phyloP scores from a whole-genome alignment of 2,888 invertebrate genomes.

The Laspeyria flexula region DNA sequence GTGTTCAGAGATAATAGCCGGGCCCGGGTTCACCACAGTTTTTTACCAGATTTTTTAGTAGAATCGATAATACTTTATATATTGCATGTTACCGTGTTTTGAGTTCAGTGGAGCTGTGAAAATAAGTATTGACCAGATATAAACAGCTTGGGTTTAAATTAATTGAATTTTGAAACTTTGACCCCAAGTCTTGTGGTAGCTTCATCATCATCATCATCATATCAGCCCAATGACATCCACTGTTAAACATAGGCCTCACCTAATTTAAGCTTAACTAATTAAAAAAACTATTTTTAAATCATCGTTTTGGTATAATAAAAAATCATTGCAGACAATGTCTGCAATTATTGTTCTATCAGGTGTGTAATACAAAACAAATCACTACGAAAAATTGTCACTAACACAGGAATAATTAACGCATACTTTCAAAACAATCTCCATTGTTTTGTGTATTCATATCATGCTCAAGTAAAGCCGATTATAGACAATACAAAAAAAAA shows the following conservation, averaged over 20 bases:
- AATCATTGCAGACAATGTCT: no score
- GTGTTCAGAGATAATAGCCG: constrained; percentile 84
- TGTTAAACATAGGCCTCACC: no score
- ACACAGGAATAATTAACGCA: constrained; percentile 22
- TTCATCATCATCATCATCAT: no score
- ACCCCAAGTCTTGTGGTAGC: no score
- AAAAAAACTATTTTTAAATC: no score
- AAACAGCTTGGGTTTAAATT: background rate
- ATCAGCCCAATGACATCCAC: no score
- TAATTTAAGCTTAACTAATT: no score
- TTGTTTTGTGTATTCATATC: constrained; percentile 39
- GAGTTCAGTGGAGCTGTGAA: constrained; percentile 60
- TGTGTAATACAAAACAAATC: background rate
- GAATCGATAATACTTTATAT: constrained; percentile 76
- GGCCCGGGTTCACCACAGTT: constrained; percentile 72
- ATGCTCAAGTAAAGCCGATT: constrained; percentile 24
- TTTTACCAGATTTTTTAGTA: constrained; percentile 72
- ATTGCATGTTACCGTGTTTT: constrained; percentile 74
- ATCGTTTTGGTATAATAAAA: no score
- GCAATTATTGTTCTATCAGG: no score
- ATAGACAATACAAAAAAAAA: constrained; percentile 35
- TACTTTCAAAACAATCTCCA: constrained; percentile 21
- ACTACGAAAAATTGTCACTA: constrained; percentile 13
- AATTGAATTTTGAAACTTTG: no score
- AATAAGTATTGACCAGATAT: constrained; percentile 22